Conservation (phyloP, 2,113 vertebrate species). For the Tragelaphus buxtoni region DNA sequence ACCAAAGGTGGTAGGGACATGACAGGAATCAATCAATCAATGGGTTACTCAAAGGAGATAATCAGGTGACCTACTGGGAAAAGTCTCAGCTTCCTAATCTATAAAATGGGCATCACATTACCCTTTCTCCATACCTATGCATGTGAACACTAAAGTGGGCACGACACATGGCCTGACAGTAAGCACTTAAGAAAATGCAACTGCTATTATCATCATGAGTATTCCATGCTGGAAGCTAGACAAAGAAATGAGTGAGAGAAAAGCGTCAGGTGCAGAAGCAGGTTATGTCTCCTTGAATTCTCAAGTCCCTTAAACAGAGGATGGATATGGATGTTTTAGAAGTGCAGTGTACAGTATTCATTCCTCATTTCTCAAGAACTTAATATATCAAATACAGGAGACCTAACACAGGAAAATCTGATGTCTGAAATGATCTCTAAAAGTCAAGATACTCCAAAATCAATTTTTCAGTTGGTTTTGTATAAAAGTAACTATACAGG, state of each 20-base stretch:
- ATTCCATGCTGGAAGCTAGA: not conserved
- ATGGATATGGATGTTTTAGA: not conserved
- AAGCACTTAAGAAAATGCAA: not conserved
- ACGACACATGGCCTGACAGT: not conserved
- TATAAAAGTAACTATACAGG: not conserved
- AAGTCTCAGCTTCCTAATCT: not conserved
- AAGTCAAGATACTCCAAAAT: conserved; percentile 18
- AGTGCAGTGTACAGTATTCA: not conserved
- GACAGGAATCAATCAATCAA: not conserved
- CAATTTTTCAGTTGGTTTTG: not conserved
- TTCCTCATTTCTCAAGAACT: not conserved
- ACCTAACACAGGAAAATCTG: not conserved
- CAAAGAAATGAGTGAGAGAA: not conserved
- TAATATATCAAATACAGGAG: not conserved
- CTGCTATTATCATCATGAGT: not conserved
- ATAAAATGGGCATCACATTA: not conserved
- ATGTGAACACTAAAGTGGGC: not conserved
- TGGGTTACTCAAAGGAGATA: not conserved
- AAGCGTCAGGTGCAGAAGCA: not conserved
- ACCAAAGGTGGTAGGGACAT: not conserved
- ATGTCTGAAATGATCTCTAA: not conserved
- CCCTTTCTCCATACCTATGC: not conserved
- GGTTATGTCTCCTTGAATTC: no score
- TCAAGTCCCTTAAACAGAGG: not conserved
- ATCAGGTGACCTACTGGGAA: not conserved